Evolutionary conservation across 2,797 vertebrate genomes (phyloP).

Genomic region (Coccyzus lansbergi): DNA sequence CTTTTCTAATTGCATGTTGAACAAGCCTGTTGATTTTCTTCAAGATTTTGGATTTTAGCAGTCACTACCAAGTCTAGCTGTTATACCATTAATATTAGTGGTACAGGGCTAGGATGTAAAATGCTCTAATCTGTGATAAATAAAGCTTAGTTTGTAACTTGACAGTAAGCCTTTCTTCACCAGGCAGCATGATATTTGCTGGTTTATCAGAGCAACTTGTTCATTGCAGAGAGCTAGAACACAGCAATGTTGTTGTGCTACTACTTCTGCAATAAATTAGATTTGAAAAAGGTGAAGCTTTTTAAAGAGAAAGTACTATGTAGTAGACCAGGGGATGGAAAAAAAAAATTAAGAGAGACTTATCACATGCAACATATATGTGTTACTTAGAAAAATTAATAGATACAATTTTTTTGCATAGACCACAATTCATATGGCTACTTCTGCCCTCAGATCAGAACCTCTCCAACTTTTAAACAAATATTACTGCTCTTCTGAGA

Average conservation of each 20-base stretch:
- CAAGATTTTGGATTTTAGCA: not conserved
- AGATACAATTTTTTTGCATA: not conserved
- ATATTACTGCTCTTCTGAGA: constrained; percentile 6
- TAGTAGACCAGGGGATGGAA: not conserved
- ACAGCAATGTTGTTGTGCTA: not conserved
- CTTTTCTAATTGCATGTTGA: not conserved
- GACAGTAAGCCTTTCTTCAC: not conserved
- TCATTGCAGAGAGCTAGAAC: not conserved
- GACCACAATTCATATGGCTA: not conserved
- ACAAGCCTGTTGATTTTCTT: not conserved
- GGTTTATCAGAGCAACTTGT: not conserved
- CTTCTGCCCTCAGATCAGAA: not conserved
- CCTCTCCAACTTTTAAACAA: not conserved
- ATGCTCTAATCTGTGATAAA: not conserved
- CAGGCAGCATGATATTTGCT: not conserved
- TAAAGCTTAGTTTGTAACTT: not conserved
- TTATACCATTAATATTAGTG: not conserved
- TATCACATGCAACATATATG: not conserved
- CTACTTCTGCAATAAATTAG: not conserved
- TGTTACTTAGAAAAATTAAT: not conserved
- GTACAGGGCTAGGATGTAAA: not conserved
- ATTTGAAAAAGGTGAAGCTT: not conserved
- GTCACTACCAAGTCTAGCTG: not conserved
- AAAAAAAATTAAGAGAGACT: not conserved
- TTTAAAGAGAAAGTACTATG: not conserved